These are phyloP conservation scores for Eulemur rubriventer DNA, from an alignment of 2,797 vertebrate genomes.

Conservation along the genomic window DNA sequence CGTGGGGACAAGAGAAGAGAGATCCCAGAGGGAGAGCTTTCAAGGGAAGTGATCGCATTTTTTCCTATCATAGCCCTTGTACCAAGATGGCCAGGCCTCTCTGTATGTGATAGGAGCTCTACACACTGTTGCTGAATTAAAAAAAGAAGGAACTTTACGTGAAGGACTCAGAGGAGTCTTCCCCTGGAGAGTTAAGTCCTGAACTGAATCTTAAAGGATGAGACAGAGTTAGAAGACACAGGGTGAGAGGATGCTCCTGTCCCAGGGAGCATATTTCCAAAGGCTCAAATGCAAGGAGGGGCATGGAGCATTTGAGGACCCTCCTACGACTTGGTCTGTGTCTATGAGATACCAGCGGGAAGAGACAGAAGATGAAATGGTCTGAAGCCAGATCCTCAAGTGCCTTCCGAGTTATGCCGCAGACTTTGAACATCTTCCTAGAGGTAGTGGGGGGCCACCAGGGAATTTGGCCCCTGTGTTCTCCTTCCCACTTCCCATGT, in stretches of 20 bases:
- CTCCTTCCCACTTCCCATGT: neutral
- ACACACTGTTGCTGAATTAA: neutral
- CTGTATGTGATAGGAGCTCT: neutral
- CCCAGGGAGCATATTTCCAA: neutral
- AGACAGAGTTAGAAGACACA: neutral
- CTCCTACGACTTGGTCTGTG: neutral
- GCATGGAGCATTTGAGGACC: neutral
- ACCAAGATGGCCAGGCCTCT: neutral
- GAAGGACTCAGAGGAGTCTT: neutral
- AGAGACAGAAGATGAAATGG: neutral
- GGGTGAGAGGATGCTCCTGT: accelerated
- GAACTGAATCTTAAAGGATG: neutral
- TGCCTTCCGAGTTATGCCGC: neutral
- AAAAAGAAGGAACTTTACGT: neutral
- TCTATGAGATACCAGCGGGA: neutral
- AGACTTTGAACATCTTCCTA: neutral
- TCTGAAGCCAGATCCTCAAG: neutral
- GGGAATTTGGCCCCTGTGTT: neutral
- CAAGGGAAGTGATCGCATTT: neutral
- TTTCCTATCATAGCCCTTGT: neutral
- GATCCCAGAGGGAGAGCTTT: neutral
- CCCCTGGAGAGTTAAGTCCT: neutral
- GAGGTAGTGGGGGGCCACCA: neutral
- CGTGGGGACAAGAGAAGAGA: accelerated
- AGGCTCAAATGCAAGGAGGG: neutral